Percentiles rank a stretch among this genome's conserved stretches.
Evolutionary conservation across 37 sponge, comb jelly and placozoan species (phyloP).

Genomic region (Petrosia ficiformis): DNA sequence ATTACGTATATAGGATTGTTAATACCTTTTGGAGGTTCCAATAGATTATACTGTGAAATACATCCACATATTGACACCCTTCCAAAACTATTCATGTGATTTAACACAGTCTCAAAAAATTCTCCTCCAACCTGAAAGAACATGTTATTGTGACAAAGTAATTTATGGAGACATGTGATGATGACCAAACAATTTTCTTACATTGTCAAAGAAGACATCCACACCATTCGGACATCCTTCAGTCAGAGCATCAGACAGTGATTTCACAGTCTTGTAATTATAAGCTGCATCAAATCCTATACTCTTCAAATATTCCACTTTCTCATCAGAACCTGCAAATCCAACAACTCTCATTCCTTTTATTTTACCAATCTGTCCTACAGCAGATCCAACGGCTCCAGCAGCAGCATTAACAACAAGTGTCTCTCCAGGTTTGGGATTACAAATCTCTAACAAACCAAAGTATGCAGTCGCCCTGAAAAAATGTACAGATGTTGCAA

Average conservation of each 20-base stretch:
- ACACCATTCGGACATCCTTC: constrained; percentile 86
- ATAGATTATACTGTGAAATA: constrained; percentile 78
- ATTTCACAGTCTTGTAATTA: constrained; percentile 86
- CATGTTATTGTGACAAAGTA: neutral
- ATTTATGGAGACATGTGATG: neutral
- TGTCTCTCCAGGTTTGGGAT: constrained; percentile 82
- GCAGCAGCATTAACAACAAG: constrained; percentile 85
- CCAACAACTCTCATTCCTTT: constrained; percentile 87
- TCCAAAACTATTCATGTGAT: constrained; percentile 74
- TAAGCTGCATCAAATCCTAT: constrained; percentile 87
- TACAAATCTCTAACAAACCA: constrained; percentile 73
- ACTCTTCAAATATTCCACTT: constrained; percentile 61
- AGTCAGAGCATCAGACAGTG: constrained; percentile 56
- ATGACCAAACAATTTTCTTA: constrained; percentile 24
- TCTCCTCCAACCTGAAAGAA: constrained; percentile 82
- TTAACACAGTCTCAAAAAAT: constrained; percentile 61
- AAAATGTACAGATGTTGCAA: neutral
- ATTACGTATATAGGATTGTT: no score
- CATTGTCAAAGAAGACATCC: constrained; percentile 91
- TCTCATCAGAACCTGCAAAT: constrained; percentile 82
- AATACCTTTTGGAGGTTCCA: constrained; percentile 24
- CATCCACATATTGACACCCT: constrained; percentile 76
- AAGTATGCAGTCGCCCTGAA: constrained; percentile 87
- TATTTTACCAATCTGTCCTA: constrained; percentile 84
- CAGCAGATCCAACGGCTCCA: constrained; percentile 89